Conservation (phyloP, 2,113 vertebrate species). For the Myrmecophaga tridactyla region DNA sequence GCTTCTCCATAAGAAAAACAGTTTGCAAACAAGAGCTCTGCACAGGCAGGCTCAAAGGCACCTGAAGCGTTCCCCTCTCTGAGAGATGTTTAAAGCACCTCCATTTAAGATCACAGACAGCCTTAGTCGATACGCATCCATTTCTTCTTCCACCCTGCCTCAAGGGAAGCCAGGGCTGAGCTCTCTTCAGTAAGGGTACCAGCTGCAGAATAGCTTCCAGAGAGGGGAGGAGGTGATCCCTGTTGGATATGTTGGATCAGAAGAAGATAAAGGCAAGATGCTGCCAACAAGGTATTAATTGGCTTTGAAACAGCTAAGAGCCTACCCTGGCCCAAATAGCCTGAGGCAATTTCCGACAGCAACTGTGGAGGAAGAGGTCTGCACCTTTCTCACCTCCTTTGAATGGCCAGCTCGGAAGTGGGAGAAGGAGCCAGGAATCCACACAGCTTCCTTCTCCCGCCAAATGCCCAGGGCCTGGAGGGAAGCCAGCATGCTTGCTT, state of each 20-base stretch:
- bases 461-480: not conserved
- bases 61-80: not conserved
- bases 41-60: conserved; percentile 41
- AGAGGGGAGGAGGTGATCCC: not conserved
- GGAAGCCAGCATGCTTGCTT: not conserved
- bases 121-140: conserved; percentile 35
- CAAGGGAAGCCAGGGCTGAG: conserved; percentile 3
- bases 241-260: not conserved
- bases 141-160: conserved; percentile 30
- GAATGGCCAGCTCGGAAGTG: not conserved
- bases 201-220: not conserved
- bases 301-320: conserved; percentile 24
- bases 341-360: conserved; percentile 16
- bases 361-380: not conserved
- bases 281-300: conserved; percentile 13
- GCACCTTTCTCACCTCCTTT: conserved; percentile 14
- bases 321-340: not conserved
- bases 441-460: not conserved
- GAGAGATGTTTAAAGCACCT: conserved; percentile 56
- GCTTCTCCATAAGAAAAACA: conserved; percentile 41
- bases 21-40: conserved; percentile 49
- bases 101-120: conserved; percentile 45
- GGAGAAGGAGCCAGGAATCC: conserved; percentile 32
- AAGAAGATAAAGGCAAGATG: not conserved
- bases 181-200: not conserved